Evolutionary conservation across 2,888 invertebrate species (phyloP), one percentile per base, ranked within the genome.

Genomic region (Sussaba pulchella): DNA sequence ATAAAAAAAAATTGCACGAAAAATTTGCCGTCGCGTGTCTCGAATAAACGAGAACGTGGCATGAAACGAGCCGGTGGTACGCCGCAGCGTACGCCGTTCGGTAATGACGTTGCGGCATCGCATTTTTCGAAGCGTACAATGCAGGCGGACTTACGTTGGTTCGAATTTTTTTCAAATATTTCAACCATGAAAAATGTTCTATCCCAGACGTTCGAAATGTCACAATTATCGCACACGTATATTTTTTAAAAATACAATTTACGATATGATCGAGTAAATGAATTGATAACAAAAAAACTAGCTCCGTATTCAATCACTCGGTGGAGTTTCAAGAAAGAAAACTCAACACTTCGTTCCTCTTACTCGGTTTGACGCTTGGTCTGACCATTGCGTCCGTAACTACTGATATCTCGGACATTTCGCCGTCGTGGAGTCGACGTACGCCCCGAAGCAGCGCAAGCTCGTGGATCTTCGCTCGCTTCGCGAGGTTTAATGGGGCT

Each of bases 341-440:
- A 71, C 64, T 64, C 39, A 64, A 77, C 64, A 71, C 70, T 77
- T 59, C 24, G 70, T 45, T 39, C 64, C 64, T 64, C n/a, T 5
- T 6, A 70, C 70, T 64, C 57, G 47, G 41, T 19, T 45, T 61
- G 26, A 19, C 43, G 26, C 47, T 45, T 17, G 45, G 77, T 77
- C 70, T 71, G 77, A 77, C 77, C 63, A 47, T 57, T 71, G 64
- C 24, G 64, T 64, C 64, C 70, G 64, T 77, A 77, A 77, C 70
- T 77, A 77, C 77, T 71, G 64, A 36, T 71, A 21, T 57, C 50
- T n/a, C 50, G 26, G 14, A 21, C 52, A 39, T 69, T 50, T 50
- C 26, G 52, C 54, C 4, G 36, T 9, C 47, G 36, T 31, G 45
- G 47, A 70, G 43, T 31, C 39, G 31, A 4, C 43, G 12, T 57